Evolutionary conservation across 2,888 invertebrate genomes (phyloP), one percentile per base, ranked within the genome.

Genomic region (Cactoblastis cactorum): DNA sequence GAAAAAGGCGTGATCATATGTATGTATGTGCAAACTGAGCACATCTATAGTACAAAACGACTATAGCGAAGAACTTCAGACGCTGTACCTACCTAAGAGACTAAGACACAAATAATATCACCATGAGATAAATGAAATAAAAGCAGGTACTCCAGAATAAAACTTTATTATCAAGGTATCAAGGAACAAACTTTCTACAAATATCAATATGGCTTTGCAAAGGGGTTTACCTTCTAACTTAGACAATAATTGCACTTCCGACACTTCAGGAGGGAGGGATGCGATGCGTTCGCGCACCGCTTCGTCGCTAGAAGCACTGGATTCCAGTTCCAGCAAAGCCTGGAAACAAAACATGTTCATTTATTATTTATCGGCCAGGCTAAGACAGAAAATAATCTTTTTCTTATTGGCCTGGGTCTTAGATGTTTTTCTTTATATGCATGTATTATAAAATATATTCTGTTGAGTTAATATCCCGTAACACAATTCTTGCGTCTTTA

Each of bases 291-390:
- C 97, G 59, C 98, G 90, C 1, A 98, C 96, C 0, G 93, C 93
- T 57, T 97, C 98, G 90, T 98, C 98, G 66, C 97, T 96, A 0
- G 98, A 98, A 1, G 98, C 98, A 53, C 97, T 96, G 69, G 96
- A 97, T 80, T 98, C 98, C 67, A 98, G 89, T 64, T 96, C 96
- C 80, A 95, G 90, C 51, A 95, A 88, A 1, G 93, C 93, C 85
- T 90, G 82, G 3, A 80, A 80, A 49, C 19, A 49, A 50, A 49
- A 50, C 6, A 1, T 12, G 15, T 32, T 14, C n/a, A 2, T 11
- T 39, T 17, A 9, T 33, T 3, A n/a, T n/a, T n/a, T n/a, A n/a
- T n/a, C n/a, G n/a, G n/a, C n/a, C n/a, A n/a, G n/a, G n/a, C n/a
- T n/a, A n/a, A n/a, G n/a, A n/a, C n/a, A n/a, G n/a, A n/a, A n/a